Conservation (phyloP, 2,797 vertebrate species). For the Leptatherina wallacei region DNA sequence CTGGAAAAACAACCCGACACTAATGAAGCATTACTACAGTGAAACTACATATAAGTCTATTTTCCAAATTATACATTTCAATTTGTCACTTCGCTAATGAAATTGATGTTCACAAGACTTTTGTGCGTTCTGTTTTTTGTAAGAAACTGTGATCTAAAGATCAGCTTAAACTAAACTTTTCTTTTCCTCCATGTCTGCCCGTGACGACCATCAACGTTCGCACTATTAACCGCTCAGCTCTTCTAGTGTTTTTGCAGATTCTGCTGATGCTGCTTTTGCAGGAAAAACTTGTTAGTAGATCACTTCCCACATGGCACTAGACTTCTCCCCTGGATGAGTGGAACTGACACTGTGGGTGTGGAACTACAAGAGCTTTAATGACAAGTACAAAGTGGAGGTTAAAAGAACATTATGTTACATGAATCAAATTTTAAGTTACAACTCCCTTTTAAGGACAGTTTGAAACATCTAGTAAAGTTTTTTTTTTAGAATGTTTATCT, state of each 20-base stretch:
- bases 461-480: background rate
- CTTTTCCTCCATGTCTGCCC: background rate
- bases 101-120: background rate
- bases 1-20: no score
- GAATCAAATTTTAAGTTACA: background rate
- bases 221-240: background rate
- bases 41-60: no score
- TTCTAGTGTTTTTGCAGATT: background rate
- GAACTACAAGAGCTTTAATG: background rate
- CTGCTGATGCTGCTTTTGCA: conserved; percentile 1
- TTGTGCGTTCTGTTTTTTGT: background rate
- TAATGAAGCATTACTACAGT: no score
- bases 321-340: background rate
- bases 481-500: no score
- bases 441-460: background rate
- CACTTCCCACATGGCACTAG: conserved; percentile 14
- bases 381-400: background rate
- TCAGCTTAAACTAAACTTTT: background rate
- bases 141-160: background rate
- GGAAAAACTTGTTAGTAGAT: conserved; percentile 19
- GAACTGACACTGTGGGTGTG: background rate
- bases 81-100: no score
- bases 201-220: background rate
- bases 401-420: background rate
- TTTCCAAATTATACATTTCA: no score